Evolutionary conservation across 23 tunicate species (phyloP), one percentile per base, ranked within the genome.

Genomic region (Halocynthia aurantium): DNA sequence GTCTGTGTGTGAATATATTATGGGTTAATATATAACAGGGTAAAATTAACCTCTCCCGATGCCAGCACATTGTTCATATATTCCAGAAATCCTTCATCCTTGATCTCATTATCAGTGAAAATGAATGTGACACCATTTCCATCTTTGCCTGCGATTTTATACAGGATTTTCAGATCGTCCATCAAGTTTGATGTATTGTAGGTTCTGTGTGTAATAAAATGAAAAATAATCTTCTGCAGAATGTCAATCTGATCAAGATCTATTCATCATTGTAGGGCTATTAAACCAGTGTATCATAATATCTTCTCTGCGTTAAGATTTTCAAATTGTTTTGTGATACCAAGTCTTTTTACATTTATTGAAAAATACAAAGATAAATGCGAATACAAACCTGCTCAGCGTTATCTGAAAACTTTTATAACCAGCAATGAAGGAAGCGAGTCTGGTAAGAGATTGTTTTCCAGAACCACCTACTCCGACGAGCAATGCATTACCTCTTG

Each of bases 401-500:
- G 85, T 84, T 57, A 89, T 89, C 68, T 89, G 95, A 73, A 89
- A 89, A n/a, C 76, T 84, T 58, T 84, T 89, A 74, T 89, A 89
- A 58, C 95, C 95, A 17, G 95, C 88, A 67, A 89, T 89, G 68
- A 79, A 80, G 8, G 88, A 80, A 19, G 88, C 85, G 15, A 89
- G 73, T 22, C 95, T 52, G 6, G 95, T 89, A n/a, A 89, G 78
- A 19, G 95, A 89, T 68, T 89, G 95, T 58, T 89, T 89, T 7
- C 95, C 95, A 8, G 95, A 89, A 5, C 95, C 95, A 13, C 95
- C 95, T 8, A 89, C 95, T 50, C 95, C 95, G 5, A 89, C 95
- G 77, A 89, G 70, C 72, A 89, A 70, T 6, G 95, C 95, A 53
- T 85, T 85, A 21, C 95, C 95, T 15, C 88, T 88, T 53, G 95